A percentile compares a stretch with the other conserved stretches of the same genome.
Conservation (phyloP, 2,888 invertebrate species). For the Sclerodermus sp. region DNA sequence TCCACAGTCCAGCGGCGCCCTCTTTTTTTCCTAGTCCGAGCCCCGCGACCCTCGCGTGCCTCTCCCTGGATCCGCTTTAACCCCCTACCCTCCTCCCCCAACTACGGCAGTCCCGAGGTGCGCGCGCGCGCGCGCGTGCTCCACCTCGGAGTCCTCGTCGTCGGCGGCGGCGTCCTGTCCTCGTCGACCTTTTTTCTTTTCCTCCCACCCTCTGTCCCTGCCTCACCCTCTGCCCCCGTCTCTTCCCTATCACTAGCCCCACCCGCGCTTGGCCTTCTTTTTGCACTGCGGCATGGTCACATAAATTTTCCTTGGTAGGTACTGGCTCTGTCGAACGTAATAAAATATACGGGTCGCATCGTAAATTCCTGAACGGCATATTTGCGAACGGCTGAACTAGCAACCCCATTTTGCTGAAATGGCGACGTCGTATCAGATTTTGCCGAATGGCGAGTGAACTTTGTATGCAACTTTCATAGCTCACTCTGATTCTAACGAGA, state of each 20-base stretch:
- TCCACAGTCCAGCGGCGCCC: constrained; percentile 12
- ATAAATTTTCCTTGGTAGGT: constrained; percentile 44
- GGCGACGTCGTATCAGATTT: background rate
- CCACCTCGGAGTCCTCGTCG: background rate
- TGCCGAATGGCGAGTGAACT: background rate
- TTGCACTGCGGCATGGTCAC: constrained; percentile 36
- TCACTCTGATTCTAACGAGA: background rate
- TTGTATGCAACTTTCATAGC: background rate
- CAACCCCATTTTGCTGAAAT: constrained; percentile 16
- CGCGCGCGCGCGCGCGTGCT: constrained; percentile 1
- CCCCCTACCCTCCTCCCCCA: background rate
- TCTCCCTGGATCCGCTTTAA: background rate
- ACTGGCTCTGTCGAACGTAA: constrained; percentile 44
- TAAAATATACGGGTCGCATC: constrained; percentile 48
- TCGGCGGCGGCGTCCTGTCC: background rate
- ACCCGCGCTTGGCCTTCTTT: constrained; percentile 24
- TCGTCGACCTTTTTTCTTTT: background rate
- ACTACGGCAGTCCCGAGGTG: no score
- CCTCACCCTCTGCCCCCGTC: constrained; percentile 11
- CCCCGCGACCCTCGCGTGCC: background rate
- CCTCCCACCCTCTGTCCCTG: constrained; percentile 12
- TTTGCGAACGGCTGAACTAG: constrained; percentile 38
- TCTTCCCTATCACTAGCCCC: constrained; percentile 4
- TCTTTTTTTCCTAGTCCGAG: constrained; percentile 17
- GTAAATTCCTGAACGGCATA: constrained; percentile 44